Evolutionary conservation across 2,113 vertebrate species (phyloP).

Genomic region (Micronycteris hirsuta): DNA sequence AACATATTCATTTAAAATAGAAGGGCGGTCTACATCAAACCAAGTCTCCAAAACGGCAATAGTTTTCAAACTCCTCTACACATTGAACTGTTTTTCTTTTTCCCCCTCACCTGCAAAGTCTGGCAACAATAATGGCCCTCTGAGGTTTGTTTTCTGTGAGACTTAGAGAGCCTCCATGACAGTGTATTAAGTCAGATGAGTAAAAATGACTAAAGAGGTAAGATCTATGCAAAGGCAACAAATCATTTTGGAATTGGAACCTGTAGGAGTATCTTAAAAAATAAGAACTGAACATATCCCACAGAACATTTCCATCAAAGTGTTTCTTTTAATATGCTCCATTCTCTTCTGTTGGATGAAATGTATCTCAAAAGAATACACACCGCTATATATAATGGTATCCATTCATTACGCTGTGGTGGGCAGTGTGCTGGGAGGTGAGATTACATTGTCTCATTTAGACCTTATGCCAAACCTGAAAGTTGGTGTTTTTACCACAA

Average conservation of each 20-base stretch:
- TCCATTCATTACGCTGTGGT: not conserved
- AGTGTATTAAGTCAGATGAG: conserved; percentile 30
- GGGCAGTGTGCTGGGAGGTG: not conserved
- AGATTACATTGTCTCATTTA: not conserved
- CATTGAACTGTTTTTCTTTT: not conserved
- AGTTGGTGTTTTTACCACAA: not conserved
- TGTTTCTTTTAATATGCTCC: not conserved
- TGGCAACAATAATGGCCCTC: not conserved
- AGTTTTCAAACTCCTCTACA: not conserved
- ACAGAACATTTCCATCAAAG: not conserved
- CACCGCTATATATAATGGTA: not conserved
- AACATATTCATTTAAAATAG: not conserved
- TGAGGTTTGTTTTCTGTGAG: not conserved
- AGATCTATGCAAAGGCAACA: not conserved
- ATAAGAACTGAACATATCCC: not conserved
- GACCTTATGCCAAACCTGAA: not conserved
- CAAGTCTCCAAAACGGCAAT: not conserved
- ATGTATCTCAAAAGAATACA: not conserved
- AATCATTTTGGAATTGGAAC: not conserved
- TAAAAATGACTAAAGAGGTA: conserved; percentile 42
- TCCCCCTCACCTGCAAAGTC: not conserved
- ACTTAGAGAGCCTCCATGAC: not conserved
- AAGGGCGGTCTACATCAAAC: not conserved
- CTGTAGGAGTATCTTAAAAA: not conserved
- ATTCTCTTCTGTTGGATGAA: not conserved